Conservation (phyloP, 2,113 vertebrate genomes). For the Mus pahari region DNA sequence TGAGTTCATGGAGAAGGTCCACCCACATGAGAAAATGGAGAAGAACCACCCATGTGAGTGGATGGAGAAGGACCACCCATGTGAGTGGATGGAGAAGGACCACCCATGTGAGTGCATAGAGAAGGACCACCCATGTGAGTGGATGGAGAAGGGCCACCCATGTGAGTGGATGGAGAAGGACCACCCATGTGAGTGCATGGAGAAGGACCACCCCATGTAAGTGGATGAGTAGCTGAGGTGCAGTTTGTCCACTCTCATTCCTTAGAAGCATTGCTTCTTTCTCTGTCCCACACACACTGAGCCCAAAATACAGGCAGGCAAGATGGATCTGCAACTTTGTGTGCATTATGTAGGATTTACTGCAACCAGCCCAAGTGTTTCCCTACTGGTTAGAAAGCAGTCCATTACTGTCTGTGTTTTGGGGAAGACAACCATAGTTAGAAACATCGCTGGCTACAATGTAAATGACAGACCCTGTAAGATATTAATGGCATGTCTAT, state of each 20-base stretch:
- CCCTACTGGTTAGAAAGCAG: neutral
- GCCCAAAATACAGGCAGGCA: neutral
- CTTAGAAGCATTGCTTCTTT: neutral
- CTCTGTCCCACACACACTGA: neutral
- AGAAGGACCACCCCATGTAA: neutral
- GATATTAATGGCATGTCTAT: neutral
- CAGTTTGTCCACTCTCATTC: neutral
- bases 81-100: no score
- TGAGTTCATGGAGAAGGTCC: neutral
- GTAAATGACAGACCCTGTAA: neutral
- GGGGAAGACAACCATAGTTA: neutral
- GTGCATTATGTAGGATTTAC: slow-evolving; percentile 52
- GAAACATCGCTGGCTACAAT: neutral
- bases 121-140: no score
- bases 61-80: no score
- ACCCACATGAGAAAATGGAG: neutral
- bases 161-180: no score
- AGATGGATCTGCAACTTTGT: slow-evolving; percentile 46
- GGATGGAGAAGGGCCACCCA: no score
- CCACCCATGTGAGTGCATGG: no score
- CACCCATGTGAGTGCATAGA: no score
- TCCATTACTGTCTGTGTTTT: slow-evolving; percentile 45
- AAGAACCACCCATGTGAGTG: neutral
- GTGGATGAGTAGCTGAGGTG: neutral
- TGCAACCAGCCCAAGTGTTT: slow-evolving; percentile 32